Base-by-base conservation (phyloP, 2,888 invertebrate species). In the Drosophila paucipuncta region DNA sequence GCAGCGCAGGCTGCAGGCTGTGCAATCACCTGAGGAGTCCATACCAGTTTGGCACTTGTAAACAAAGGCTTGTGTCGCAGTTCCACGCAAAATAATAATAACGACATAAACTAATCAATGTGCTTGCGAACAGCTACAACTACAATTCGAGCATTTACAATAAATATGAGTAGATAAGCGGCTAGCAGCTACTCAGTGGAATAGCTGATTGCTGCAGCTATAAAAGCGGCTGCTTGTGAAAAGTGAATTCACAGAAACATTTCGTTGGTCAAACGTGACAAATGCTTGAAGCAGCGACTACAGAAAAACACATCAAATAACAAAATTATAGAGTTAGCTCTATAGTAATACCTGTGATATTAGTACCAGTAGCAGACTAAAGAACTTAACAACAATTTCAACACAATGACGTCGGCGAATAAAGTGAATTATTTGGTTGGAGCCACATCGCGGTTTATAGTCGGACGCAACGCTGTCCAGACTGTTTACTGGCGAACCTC, bases 381-480 rank as follows among this genome's bases (percentile, higher is more conserved):
- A 50, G 28, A 28, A 28, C 28, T 28, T 39, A 31, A 16, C 7
- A 33, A 39, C 6, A 41, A 41, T 22, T 22, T 16, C 11, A 33
- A 25, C 25, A 30, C 69, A 70, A 91, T 92, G 91, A 79, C 89
- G 71, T 78, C 88, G 53, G 77, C 87, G 28, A 92, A 83, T 39
- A 92, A 92, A 76, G 76, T 92, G 76, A 95, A 95, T 84, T 94
- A 94, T 84, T 92, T 96, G 91, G 95, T 96, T 75, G 96, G 96
- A 83, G 95, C 95, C 79, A 95, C 96, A 49, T 96, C 96, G 28
- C 95, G 96, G 68, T 96, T 95, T 92, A 95, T 96, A 79, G 95
- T 95, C 58, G 96, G 96, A 58, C 95, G 96, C 72, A 95, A 96
- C 87, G 96, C 96, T 1, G 95, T 96, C 30, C 96, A 97, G 91